Evolutionary conservation across 2,113 vertebrate genomes (phyloP).

Genomic region (Neofelis nebulosa): DNA sequence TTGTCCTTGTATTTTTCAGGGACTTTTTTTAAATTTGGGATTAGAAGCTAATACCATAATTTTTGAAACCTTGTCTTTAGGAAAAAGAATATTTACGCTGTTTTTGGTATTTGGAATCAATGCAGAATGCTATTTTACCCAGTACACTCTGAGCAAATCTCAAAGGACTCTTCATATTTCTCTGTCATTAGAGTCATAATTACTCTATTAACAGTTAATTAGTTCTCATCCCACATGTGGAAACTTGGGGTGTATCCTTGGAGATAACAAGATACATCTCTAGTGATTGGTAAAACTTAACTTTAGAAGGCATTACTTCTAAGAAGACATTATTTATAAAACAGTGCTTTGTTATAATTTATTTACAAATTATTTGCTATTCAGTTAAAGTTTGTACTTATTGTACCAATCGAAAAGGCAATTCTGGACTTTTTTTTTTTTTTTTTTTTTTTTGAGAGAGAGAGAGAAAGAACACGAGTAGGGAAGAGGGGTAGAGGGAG

Average conservation of each 20-base stretch:
- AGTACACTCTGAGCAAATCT: neutral
- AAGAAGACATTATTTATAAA: neutral
- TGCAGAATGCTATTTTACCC: neutral
- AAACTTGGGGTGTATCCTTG: neutral
- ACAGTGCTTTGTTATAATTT: neutral
- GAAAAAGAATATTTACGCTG: neutral
- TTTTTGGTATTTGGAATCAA: constrained; percentile 43
- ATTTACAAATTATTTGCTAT: neutral
- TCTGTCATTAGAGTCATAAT: neutral
- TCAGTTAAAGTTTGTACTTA: neutral
- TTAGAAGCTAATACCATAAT: constrained; percentile 15
- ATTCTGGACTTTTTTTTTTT: neutral
- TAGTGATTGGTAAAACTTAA: neutral
- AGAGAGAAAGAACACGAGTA: too few relatives aligned
- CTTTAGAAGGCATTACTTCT: neutral
- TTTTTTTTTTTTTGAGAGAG: too few relatives aligned
- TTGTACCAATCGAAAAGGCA: neutral
- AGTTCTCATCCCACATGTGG: neutral
- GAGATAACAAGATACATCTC: neutral
- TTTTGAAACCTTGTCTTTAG: neutral
- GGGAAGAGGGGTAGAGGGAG: too few relatives aligned
- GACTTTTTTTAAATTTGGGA: neutral
- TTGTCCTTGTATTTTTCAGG: neutral
- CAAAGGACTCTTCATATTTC: constrained; percentile 38
- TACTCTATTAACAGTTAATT: constrained; percentile 9